Base-by-base conservation (phyloP, 2,113 vertebrate genomes). In the Numida meleagris region DNA sequence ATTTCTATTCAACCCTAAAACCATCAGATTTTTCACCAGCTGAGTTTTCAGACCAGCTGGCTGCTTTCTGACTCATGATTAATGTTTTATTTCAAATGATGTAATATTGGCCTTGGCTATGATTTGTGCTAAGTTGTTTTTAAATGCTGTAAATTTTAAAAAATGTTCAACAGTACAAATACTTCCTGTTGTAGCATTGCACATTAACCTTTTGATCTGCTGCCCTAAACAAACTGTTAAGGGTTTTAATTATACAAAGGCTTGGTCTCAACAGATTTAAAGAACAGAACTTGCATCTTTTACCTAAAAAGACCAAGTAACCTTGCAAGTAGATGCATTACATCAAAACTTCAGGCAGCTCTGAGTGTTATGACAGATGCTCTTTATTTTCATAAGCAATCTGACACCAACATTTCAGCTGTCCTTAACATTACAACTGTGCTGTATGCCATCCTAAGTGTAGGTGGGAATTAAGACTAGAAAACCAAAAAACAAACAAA, bases 31-130 rank as follows among this genome's bases (percentile, higher is more conserved):
- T 95, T 93, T 75, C 66, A 55, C 62, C 82, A 94, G 76, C 66
- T 96, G 80, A 96, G 94, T 73, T 87, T 93, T 66, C 78, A 96
- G 76, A 93, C 67, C 90, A 93, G 96, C 61, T 89, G 83, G 45
- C 50, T 95, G 65, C 9, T 83, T 84, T 94, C 78, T 94, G 75
- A 96, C 48, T 92, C 92, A 86, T 93, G 93, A 97, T 94, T 91
- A 95, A 95, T 97, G 93, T 96, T 96, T 97, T 95, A 93, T 83
- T 93, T 96, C 76, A 95, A 96, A 87, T 97, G 95, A 97, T 90
- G 94, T 91, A 96, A 97, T 90, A 96, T 63, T 97, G 94, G 73
- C 80, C 95, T 97, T 97, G 91, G 96, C 96, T 88, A 73, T 76
- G 89, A 89, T 92, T 95, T 96, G 83, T 53, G 80, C 84, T 77